Evolutionary conservation across 2,888 invertebrate genomes (phyloP).

Genomic region (Odontothrips loti): DNA sequence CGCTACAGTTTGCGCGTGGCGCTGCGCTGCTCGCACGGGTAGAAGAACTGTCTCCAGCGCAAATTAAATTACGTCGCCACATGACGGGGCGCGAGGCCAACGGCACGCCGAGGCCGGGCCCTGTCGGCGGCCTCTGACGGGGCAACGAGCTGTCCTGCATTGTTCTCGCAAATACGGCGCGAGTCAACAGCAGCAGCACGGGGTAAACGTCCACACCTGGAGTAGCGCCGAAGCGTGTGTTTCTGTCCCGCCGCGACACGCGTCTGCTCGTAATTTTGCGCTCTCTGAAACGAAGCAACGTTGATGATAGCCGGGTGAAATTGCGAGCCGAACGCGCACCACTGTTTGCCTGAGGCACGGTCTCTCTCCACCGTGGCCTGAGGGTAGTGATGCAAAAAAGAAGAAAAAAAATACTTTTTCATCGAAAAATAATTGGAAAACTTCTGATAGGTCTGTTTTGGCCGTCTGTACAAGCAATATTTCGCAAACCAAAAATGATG

Average conservation of each 20-base stretch:
- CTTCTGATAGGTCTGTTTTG: too few relatives aligned
- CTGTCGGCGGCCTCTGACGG: background rate
- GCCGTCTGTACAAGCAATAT: too few relatives aligned
- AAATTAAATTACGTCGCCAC: background rate
- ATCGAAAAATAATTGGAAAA: too few relatives aligned
- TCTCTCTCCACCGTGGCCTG: too few relatives aligned
- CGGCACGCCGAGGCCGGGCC: background rate
- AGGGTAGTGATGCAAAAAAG: too few relatives aligned
- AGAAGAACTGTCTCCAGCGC: too few relatives aligned
- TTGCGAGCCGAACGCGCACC: background rate
- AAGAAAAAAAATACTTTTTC: too few relatives aligned
- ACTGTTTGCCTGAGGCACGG: background rate
- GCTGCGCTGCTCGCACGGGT: too few relatives aligned
- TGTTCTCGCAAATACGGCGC: constrained; percentile 6
- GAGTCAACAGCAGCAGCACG: background rate
- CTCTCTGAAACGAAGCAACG: background rate
- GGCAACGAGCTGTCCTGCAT: background rate
- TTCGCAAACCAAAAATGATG: too few relatives aligned
- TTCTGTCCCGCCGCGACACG: background rate
- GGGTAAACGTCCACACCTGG: background rate
- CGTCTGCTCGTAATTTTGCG: background rate
- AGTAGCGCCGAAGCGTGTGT: background rate
- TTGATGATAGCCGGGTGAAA: background rate
- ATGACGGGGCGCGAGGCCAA: too few relatives aligned
- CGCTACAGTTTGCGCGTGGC: too few relatives aligned